Conservation (phyloP, 2,888 invertebrate genomes). For the Dicyrtoma fusca region DNA sequence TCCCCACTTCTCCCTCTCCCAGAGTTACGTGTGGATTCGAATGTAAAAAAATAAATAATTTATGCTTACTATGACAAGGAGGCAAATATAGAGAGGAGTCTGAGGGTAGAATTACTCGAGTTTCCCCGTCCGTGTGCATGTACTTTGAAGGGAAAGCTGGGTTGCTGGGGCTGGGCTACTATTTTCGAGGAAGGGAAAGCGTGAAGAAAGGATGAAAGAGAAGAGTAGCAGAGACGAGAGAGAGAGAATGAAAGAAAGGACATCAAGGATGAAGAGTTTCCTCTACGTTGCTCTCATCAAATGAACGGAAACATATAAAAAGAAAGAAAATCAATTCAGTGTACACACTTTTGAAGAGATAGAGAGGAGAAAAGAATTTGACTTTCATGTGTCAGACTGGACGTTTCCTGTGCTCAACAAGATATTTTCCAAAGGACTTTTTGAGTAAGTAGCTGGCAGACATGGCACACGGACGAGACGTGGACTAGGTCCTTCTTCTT, state of each 20-base stretch:
- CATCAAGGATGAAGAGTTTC: constrained; percentile 5
- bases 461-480: neutral
- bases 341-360: constrained; percentile 21
- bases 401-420: constrained; percentile 7
- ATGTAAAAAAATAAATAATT: constrained; percentile 24
- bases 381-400: constrained; percentile 33
- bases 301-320: constrained; percentile 1
- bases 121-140: neutral
- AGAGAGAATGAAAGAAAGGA: constrained; percentile 8
- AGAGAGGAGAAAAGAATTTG: constrained; percentile 21
- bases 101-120: constrained; percentile 1
- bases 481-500: neutral
- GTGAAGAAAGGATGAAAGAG: neutral
- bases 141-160: neutral
- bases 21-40: neutral
- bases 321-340: constrained; percentile 26
- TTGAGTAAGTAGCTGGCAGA: neutral
- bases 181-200: neutral
- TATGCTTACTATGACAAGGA: constrained; percentile 9
- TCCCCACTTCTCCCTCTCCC: too few relatives aligned
- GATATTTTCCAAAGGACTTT: neutral
- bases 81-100: neutral
- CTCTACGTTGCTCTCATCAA: constrained; percentile 4
- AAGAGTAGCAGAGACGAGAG: neutral
- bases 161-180: neutral